A percentile compares a stretch with the other conserved stretches of the same genome.
Evolutionary conservation across 2,888 invertebrate species (phyloP).

Genomic region (Dynastes maya): DNA sequence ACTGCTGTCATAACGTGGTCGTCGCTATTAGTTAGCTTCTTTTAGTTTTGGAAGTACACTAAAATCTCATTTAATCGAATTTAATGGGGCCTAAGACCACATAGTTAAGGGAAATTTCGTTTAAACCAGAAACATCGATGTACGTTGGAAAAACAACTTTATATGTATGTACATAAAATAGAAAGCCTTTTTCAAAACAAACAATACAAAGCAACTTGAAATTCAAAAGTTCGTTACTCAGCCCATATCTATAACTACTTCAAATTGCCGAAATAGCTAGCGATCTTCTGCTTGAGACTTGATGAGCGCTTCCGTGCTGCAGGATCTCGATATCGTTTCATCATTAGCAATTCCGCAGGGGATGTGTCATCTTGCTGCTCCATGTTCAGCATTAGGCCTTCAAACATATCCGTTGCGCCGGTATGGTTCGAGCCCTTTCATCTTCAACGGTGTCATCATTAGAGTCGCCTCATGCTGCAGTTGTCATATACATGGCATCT

Average conservation of each 20-base stretch:
- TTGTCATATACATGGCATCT: background rate
- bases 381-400: background rate
- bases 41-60: too few species aligned
- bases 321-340: too few species aligned
- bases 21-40: too few species aligned
- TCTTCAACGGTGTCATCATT: background rate
- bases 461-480: background rate
- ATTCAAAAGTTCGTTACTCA: background rate
- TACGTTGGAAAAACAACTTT: background rate
- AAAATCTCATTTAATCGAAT: too few species aligned
- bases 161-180: background rate
- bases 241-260: background rate
- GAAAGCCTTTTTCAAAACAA: background rate
- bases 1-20: too few species aligned
- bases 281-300: background rate
- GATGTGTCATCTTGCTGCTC: background rate
- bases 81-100: too few species aligned
- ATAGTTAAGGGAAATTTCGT: too few species aligned
- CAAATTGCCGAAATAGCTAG: background rate
- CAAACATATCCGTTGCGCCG: background rate
- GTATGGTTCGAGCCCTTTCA: background rate
- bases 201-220: background rate
- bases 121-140: too few species aligned
- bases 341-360: background rate
- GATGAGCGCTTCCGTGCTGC: too few species aligned